Evolutionary conservation across 1,140 invertebrate species (phyloP).

Genomic region (Doryteuthis pealeii): DNA sequence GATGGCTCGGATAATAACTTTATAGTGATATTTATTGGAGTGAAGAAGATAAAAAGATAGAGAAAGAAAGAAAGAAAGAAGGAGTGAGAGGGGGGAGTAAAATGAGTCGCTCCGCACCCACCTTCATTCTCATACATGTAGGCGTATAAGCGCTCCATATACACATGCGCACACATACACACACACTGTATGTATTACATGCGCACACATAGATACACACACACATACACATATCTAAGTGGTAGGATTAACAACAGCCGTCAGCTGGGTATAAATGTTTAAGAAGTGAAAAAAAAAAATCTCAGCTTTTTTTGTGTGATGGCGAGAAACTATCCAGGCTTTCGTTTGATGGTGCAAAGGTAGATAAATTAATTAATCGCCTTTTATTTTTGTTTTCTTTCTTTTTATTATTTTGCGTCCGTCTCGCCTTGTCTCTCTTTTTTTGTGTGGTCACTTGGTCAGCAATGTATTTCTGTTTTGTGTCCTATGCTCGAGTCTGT

Average conservation of each 20-base stretch:
- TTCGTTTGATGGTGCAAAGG: background rate
- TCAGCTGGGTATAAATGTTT: background rate
- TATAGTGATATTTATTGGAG: background rate
- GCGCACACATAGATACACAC: background rate
- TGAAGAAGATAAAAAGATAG: background rate
- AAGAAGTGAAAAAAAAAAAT: background rate
- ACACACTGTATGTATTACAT: background rate
- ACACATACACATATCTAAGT: background rate
- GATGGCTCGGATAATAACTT: too few relatives aligned
- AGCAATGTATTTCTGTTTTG: background rate
- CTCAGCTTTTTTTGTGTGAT: background rate
- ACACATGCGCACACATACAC: background rate
- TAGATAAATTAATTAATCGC: background rate
- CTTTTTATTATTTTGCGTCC: background rate
- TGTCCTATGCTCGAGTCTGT: too few relatives aligned
- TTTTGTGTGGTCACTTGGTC: too few relatives aligned
- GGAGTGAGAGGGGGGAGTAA: background rate
- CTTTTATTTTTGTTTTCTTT: background rate
- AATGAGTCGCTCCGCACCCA: too few relatives aligned
- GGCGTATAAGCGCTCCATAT: background rate
- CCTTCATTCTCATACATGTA: background rate
- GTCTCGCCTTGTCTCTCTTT: too few relatives aligned
- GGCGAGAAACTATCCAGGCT: background rate
- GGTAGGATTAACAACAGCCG: background rate
- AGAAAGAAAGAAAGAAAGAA: background rate